phyloP scores from a whole-genome alignment of 2,888 invertebrate genomes.

The Dichetophora obliterata region DNA sequence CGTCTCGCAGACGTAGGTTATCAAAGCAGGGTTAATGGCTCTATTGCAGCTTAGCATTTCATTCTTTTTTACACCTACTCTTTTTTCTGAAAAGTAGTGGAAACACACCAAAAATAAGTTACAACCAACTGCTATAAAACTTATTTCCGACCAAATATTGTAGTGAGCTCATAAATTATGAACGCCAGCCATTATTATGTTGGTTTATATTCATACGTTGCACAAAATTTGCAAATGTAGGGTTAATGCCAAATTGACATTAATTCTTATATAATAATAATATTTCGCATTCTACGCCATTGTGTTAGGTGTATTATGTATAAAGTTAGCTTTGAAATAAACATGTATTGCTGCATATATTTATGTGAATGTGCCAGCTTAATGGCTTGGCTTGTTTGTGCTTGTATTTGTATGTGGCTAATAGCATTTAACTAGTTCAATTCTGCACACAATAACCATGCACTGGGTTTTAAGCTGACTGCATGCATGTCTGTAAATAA shows the following conservation, averaged over 20 bases:
- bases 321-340: too few relatives aligned
- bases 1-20: too few relatives aligned
- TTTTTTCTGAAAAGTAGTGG: too few relatives aligned
- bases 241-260: constrained; percentile 26
- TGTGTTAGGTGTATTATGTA: background rate
- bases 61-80: too few relatives aligned
- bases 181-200: constrained; percentile 12
- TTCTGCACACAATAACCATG: constrained; percentile 7
- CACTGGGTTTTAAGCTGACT: background rate
- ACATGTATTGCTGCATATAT: too few relatives aligned
- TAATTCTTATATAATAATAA: constrained; percentile 34
- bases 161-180: constrained; percentile 22
- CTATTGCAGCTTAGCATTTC: too few relatives aligned
- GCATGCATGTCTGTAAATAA: constrained; percentile 14
- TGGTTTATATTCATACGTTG: background rate
- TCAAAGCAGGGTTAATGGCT: too few relatives aligned
- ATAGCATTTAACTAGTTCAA: constrained; percentile 34
- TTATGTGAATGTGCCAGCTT: background rate
- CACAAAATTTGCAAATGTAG: constrained; percentile 24
- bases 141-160: background rate
- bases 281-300: constrained; percentile 24
- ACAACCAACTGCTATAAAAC: background rate
- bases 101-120: too few relatives aligned
- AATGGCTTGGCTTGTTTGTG: background rate
- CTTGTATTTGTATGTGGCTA: constrained; percentile 29